Evolutionary conservation across 2,113 vertebrate species (phyloP), one percentile per base, ranked within the genome.

Genomic region (Clarias gariepinus): DNA sequence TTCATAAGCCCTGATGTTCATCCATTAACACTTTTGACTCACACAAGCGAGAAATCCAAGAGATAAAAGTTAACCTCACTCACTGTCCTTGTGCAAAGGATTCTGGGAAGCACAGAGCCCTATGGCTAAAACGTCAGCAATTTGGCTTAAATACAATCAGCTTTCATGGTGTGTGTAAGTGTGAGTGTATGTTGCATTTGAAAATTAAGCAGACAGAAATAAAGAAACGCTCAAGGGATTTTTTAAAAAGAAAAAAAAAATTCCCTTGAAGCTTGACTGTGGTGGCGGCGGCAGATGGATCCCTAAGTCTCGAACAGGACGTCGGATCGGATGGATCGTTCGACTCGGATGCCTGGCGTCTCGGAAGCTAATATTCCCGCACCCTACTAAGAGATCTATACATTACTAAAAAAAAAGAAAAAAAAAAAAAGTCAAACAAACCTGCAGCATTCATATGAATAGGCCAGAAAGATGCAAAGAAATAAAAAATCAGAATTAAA

Each of bases 1-100:
- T 88, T 91, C 76, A 74, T 84, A 81, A 92, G 90, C 90, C 89
- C 90, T 92, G 89, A 89, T 91, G 90, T 90, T 86, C 19, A 55
- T 86, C 53, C 55, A 71, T 69, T 76, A 68, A 69, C 84, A 87
- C 80, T 69, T 82, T 63, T 23, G 83, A 84, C 83, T 77, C 84
- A 66, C 82, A 82, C 61, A 76, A 63, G 66, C 84, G 69, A 83
- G 41, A 68, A 63, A 63, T 66, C 12, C 78, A 80, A 47, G 7
- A 47, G 80, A 74, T 10, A 83, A 58, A 63, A 83, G 36, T 57
- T 41, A 28, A 2, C 55, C 28, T 53, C 11, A 66, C 53, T 71
- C 53, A 9, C 78, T 30, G 74, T 33, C 83, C 18, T 36, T 61
- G 53, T 52, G 69, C 80, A 83, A 61, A 53, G 28, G 12, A 64